These are phyloP conservation scores for Cyanoramphus novaezelandiae DNA, from an alignment of 2,113 vertebrate genomes.

Conservation along the genomic window DNA sequence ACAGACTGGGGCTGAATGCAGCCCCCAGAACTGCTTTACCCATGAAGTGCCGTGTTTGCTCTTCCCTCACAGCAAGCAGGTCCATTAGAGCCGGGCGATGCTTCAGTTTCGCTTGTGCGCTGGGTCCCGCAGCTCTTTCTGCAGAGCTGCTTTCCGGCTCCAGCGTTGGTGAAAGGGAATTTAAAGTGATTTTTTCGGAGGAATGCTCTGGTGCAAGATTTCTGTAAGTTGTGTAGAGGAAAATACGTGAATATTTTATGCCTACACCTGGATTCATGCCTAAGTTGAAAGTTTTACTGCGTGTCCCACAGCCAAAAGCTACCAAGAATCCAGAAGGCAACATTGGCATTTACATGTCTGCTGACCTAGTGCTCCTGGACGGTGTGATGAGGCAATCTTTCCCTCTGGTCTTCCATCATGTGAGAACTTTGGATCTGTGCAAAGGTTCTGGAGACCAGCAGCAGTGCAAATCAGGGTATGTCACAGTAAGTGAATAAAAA, in stretches of 20 bases:
- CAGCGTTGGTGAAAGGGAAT: background rate
- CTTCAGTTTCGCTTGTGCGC: background rate
- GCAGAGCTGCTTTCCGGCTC: background rate
- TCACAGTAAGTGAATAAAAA: background rate
- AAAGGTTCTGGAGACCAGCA: background rate
- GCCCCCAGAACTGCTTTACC: background rate
- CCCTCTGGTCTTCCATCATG: background rate
- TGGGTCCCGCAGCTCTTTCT: background rate
- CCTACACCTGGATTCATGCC: background rate
- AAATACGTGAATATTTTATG: background rate
- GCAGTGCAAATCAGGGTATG: background rate
- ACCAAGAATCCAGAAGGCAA: background rate
- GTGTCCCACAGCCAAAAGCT: background rate
- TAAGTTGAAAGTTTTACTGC: background rate
- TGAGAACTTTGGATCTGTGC: background rate
- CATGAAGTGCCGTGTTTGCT: background rate
- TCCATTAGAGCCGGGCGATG: background rate
- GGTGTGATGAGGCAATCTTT: background rate
- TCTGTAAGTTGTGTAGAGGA: background rate
- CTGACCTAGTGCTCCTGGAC: background rate
- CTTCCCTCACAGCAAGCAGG: accelerated
- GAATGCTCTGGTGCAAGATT: background rate
- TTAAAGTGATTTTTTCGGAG: background rate
- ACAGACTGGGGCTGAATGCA: background rate
- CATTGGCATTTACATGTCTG: accelerated